Evolutionary conservation across 2,113 vertebrate genomes (phyloP), one percentile per base, ranked within the genome.

Genomic region (Ammodytes marinus): DNA sequence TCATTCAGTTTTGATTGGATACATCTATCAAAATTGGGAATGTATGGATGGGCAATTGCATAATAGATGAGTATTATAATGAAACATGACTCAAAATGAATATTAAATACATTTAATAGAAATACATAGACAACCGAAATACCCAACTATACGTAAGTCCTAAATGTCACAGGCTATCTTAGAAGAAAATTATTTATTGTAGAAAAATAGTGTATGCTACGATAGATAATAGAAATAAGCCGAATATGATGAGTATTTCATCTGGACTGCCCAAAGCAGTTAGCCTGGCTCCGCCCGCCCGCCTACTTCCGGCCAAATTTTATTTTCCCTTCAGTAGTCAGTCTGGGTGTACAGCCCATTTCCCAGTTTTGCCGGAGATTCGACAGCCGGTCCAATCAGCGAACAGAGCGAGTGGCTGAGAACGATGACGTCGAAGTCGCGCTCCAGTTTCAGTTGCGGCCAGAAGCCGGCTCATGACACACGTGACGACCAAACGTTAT

Each of bases 61-160:
- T 47, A 54, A 11, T 47, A 12, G 49, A 63, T 45, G 4, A 54
- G 11, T 54, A 8, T 57, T 49, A n/a, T 17, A 79, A 69, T 80
- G 10, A 81, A 74, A 77, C 69, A 72, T 0, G 0, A 84, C 14
- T 74, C 71, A 72, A 27, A 68, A 61, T 35, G 4, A 60, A 63
- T 55, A 15, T 17, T 19, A 45, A 70, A 78, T 47, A 73, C 10
- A 78, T 84, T 84, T 86, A 75, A 83, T 83, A 59, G 42, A 77
- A 83, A 74, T 42, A 46, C 50, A 78, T 0, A 53, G 19, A 50
- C 15, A 61, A 57, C 10, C 14, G 65, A 69, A 59, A 59, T 45
- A 74, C 64, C 6, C 12, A 61, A 17, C 19, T n/a, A 17, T 75
- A 27, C 27, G 6, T 13, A 60, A 27, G n/a, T 68, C 15, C 67